phyloP scores from a whole-genome alignment of 2,888 invertebrate genomes.

The Girardia tigrina region DNA sequence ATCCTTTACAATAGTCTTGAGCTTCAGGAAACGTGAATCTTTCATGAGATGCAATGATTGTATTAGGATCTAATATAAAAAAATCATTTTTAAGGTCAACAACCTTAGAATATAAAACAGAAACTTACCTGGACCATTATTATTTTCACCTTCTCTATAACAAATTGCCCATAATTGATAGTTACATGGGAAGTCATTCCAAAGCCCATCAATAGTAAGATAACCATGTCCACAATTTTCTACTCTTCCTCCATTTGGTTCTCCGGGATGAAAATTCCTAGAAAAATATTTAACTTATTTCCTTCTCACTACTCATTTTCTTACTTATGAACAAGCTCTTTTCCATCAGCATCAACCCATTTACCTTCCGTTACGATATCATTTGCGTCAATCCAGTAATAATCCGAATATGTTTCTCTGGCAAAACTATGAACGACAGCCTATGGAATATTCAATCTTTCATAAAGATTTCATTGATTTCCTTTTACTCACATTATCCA shows the following conservation, averaged over 20 bases:
- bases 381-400: background rate
- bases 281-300: too few relatives aligned
- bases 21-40: background rate
- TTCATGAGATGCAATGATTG: background rate
- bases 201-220: background rate
- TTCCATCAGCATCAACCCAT: background rate
- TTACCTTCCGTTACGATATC: background rate
- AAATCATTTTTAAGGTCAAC: too few relatives aligned
- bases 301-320: too few relatives aligned
- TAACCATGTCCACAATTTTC: background rate
- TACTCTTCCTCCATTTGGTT: background rate
- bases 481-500: background rate
- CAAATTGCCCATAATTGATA: background rate
- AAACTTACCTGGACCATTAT: too few relatives aligned
- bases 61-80: background rate
- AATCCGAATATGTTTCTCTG: background rate
- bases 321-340: background rate
- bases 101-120: too few relatives aligned
- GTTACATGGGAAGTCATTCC: background rate
- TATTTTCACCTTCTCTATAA: background rate
- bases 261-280: background rate
- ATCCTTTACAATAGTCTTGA: background rate
- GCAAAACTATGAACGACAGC: slow-evolving; percentile 3
- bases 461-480: background rate
- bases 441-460: background rate